Conservation (phyloP, 2,113 vertebrate genomes). For the Beaufortia kweichowensis region DNA sequence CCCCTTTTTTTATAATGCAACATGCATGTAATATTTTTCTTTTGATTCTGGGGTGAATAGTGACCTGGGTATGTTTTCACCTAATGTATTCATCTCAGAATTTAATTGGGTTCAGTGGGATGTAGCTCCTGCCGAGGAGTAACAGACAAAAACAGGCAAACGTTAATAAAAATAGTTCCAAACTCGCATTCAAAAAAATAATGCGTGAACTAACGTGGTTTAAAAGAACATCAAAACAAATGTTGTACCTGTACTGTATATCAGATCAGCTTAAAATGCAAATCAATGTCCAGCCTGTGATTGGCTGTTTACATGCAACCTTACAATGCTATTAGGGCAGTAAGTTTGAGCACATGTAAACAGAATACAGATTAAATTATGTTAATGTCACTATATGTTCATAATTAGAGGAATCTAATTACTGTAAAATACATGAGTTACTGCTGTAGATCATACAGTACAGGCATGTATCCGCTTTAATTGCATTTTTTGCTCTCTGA, state of each 20-base stretch:
- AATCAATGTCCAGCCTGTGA: no score
- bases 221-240: neutral
- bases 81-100: neutral
- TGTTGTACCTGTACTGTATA: no score
- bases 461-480: no score
- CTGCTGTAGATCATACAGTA: no score
- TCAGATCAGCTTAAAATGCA: neutral
- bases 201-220: neutral
- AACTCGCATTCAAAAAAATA: neutral
- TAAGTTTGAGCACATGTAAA: no score
- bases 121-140: neutral
- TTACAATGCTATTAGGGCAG: no score
- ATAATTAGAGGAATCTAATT: no score
- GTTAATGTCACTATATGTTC: no score
- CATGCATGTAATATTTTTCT: neutral
- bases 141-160: neutral
- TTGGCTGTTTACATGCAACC: no score
- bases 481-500: no score
- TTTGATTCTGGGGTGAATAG: neutral
- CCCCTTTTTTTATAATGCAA: neutral
- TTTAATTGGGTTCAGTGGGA: slow-evolving; percentile 10
- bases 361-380: no score
- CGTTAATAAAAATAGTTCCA: neutral
- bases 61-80: neutral
- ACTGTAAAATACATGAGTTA: no score